These are phyloP conservation scores for roundworm (Caenorhabditis elegans) DNA, from an alignment of 1,140 invertebrate species.

Conservation along the genomic window WBcel235 BX284605.5:7079501-7080000, in stretches of 20 bases:
- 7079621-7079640: background rate
- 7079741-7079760: background rate
- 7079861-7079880: conserved; percentile 9
- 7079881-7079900: conserved; percentile 32
- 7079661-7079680: conserved; percentile 30
- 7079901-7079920: conserved; percentile 1
- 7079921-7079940: background rate
- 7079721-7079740: background rate
- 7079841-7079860: conserved; percentile 24
- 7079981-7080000: conserved; percentile 26
- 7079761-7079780: conserved; percentile 2
- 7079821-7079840: conserved; percentile 24
- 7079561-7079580: background rate
- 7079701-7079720: background rate
- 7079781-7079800: background rate
- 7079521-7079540: background rate
- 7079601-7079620: background rate
- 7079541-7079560: background rate
- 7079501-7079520: background rate
- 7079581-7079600: conserved; percentile 29
- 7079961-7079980: conserved; percentile 38
- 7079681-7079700: conserved; percentile 26
- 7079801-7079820: conserved; percentile 35
- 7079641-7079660: background rate
- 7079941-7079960: conserved; percentile 20